These are phyloP conservation scores for Phoebastria nigripes DNA, from an alignment of 2,797 vertebrate species.

Conservation along the genomic window DNA sequence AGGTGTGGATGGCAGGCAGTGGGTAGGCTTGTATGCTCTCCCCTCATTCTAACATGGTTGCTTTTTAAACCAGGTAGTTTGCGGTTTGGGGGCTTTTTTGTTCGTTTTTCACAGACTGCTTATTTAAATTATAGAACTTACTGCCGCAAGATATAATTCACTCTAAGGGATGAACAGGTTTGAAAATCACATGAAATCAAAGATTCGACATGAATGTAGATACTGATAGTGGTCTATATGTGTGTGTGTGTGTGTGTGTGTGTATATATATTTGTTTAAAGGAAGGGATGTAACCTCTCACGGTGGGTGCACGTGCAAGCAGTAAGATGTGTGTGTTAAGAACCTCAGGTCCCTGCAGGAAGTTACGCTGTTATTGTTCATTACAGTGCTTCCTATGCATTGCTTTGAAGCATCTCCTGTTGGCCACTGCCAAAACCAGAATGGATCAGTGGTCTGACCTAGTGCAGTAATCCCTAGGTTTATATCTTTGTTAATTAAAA, in stretches of 20 bases:
- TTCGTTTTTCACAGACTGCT: background rate
- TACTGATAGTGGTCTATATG: background rate
- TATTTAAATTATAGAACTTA: background rate
- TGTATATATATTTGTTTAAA: background rate
- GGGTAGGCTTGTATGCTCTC: background rate
- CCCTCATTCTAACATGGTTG: background rate
- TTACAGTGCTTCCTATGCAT: background rate
- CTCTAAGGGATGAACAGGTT: background rate
- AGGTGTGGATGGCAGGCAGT: background rate
- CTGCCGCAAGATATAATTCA: background rate
- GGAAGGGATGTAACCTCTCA: background rate
- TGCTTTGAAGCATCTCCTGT: background rate
- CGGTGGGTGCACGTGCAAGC: background rate
- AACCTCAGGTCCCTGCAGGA: background rate
- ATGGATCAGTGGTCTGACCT: background rate
- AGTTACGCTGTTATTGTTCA: background rate
- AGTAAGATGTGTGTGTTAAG: background rate
- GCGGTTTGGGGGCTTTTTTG: background rate
- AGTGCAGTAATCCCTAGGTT: background rate
- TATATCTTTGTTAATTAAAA: slow-evolving; percentile 27
- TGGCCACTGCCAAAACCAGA: background rate
- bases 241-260: too few relatives aligned
- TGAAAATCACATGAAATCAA: background rate
- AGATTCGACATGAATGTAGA: background rate
- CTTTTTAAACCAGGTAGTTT: background rate